Evolutionary conservation across 1,140 invertebrate genomes (phyloP), one percentile per base, ranked within the genome.

Genomic region (Drosophila truncata): DNA sequence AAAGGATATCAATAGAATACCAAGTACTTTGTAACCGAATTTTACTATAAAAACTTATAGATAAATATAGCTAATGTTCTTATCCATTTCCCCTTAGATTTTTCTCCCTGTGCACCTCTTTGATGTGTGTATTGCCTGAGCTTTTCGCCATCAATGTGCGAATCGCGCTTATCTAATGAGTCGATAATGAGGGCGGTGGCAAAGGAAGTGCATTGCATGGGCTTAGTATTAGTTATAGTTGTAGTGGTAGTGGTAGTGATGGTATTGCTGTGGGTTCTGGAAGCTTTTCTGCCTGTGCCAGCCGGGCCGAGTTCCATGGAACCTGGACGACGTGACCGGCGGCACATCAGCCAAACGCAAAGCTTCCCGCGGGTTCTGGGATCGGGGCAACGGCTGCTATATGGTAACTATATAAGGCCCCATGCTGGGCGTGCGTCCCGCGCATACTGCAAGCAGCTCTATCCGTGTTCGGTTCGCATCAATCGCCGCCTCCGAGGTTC

Each of bases 151-250:
- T 39, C 50, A 9, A 70, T 69, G 78, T 81, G 82, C 67, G 60
- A 76, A 78, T 73, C 39, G 39, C 63, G 46, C 80, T 87, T 88
- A 87, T 87, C 83, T 77, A 84, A 70, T 73, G 80, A 87, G 66
- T 87, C 84, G 84, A 84, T 87, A 87, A 88, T 88, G 59, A 31
- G 20, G 58, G 39, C 52, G 52, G 78, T 10, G 52, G 78, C 33
- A 35, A 31, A 76, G 79, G 75, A 79, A 86, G 83, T 87, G 82
- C 82, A 86, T 86, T 29, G 14, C 50, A 10, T 54, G 50, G 50
- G 50, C 31, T 35, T 35, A 35, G 8, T 16, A 5, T 10, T 41
- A 41, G 39, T 41, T 4, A 5, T 29, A 13, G 25, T 29, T 7
- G 25, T 29, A n/a, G 23, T 33, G 8, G 13, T 23, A n/a, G 9